Conservation (phyloP, 2,797 vertebrate genomes). For the Bovichtus variegatus region DNA sequence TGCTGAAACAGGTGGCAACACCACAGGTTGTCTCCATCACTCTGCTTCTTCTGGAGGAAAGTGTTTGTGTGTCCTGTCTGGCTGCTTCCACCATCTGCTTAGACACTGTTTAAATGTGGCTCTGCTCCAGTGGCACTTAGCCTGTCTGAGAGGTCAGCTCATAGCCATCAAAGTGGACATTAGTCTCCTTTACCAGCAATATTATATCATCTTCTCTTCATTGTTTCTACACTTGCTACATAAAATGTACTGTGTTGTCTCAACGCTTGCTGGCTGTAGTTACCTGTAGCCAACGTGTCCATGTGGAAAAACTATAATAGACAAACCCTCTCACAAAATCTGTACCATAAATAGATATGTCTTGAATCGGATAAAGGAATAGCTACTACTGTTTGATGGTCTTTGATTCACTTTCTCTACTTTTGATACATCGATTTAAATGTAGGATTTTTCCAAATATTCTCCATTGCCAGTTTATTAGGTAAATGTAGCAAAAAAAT, state of each 20-base stretch:
- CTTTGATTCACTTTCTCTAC: neutral
- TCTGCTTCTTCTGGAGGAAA: constrained; percentile 65
- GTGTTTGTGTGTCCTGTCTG: constrained; percentile 68
- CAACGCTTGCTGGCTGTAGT: neutral
- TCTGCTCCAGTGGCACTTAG: constrained; percentile 70
- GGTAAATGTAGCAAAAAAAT: neutral
- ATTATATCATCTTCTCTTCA: neutral
- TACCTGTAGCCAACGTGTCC: neutral
- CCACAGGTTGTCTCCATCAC: constrained; percentile 72
- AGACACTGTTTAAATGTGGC: constrained; percentile 62
- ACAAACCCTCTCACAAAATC: neutral
- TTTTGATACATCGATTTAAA: neutral
- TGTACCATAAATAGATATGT: neutral
- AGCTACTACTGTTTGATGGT: neutral
- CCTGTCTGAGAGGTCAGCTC: constrained; percentile 71
- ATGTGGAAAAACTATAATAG: neutral
- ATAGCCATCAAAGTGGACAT: constrained; percentile 37
- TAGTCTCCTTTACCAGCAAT: constrained; percentile 13
- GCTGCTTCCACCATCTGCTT: constrained; percentile 75
- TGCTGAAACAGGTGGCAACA: constrained; percentile 80
- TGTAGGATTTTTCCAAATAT: neutral
- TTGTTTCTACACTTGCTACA: neutral
- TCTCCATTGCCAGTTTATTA: neutral
- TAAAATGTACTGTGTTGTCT: neutral
- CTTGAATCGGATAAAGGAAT: neutral